These are phyloP conservation scores for Calephelis virginiensis DNA, from an alignment of 1,140 invertebrate genomes.

Conservation along the genomic window DNA sequence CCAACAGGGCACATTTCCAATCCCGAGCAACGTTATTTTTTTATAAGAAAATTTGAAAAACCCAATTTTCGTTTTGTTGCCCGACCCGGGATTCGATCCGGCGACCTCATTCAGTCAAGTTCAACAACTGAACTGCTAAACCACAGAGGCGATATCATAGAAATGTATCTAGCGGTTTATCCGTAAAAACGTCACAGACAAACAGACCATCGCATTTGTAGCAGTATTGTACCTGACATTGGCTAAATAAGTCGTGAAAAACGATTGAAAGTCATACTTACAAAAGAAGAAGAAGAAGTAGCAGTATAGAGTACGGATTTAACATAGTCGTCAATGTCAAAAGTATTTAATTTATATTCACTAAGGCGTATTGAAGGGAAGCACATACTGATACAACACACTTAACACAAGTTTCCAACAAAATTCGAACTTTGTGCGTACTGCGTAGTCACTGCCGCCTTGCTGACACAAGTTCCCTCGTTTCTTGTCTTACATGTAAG, in stretches of 20 bases:
- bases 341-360: slow-evolving; percentile 1
- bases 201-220: background rate
- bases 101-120: no score
- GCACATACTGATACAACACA: background rate
- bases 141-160: no score
- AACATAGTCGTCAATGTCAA: background rate
- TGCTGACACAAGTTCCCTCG: background rate
- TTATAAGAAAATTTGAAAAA: no score
- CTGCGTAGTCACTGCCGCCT: background rate
- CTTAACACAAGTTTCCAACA: slow-evolving; percentile 3
- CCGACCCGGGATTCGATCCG: no score
- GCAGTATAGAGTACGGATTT: background rate
- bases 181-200: background rate
- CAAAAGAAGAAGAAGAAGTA: background rate
- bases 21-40: no score
- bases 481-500: background rate
- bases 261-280: no score
- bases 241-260: no score
- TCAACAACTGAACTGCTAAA: no score
- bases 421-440: slow-evolving; percentile 1
- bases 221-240: background rate
- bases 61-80: no score
- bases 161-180: no score
- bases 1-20: no score
- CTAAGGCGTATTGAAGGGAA: background rate